Conservation (phyloP, 2,888 invertebrate species). For the Perithous albicinctus region DNA sequence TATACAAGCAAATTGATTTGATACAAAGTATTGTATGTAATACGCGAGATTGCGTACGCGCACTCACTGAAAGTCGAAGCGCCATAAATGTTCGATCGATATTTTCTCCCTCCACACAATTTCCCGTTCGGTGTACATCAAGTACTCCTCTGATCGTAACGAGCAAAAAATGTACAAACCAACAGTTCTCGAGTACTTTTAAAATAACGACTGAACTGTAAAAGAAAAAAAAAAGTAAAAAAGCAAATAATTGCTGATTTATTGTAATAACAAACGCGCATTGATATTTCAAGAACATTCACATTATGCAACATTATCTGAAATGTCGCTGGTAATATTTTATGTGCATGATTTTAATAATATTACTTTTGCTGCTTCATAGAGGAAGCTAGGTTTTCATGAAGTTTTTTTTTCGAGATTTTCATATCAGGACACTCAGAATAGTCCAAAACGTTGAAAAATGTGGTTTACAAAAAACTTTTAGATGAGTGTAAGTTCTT, state of each 20-base stretch:
- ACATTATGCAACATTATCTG: too few species aligned
- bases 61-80: conserved; percentile 3
- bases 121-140: not conserved
- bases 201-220: not conserved
- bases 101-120: not conserved
- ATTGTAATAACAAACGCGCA: not conserved
- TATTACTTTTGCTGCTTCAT: too few species aligned
- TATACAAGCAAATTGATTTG: conserved; percentile 28
- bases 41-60: not conserved
- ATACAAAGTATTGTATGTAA: conserved; percentile 20
- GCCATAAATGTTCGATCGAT: conserved; percentile 8
- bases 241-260: not conserved
- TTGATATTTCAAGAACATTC: not conserved
- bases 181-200: not conserved
- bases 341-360: too few species aligned
- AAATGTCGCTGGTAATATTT: too few species aligned
- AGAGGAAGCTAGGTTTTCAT: too few species aligned
- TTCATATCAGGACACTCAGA: too few species aligned
- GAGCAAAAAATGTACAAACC: too few species aligned
- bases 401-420: too few species aligned
- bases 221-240: not conserved
- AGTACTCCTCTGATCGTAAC: not conserved
- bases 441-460: too few species aligned
- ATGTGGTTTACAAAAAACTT: too few species aligned
- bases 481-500: not conserved